phyloP scores from a whole-genome alignment of 2,113 vertebrate species.

The Cyphomyrus plagiostoma region DNA sequence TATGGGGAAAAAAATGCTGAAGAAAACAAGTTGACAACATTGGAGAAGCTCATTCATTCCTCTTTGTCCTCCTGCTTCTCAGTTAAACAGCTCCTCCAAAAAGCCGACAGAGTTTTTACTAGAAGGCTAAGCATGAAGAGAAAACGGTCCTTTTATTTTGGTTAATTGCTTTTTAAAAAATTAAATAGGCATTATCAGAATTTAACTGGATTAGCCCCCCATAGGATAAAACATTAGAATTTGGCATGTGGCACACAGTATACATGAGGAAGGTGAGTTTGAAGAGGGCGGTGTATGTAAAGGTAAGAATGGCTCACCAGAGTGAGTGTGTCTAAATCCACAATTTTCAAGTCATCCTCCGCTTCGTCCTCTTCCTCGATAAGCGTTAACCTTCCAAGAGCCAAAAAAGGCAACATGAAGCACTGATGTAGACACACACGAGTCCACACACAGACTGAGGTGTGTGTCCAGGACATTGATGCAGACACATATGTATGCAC shows the following conservation, averaged over 20 bases:
- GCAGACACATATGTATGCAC: neutral
- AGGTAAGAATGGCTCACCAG: constrained; percentile 45
- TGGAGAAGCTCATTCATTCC: constrained; percentile 1
- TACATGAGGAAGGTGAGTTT: neutral
- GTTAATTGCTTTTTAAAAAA: neutral
- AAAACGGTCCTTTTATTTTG: neutral
- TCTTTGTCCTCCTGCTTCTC: constrained; percentile 21
- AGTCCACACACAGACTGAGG: neutral
- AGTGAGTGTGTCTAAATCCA: constrained; percentile 30
- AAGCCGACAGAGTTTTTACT: constrained; percentile 45
- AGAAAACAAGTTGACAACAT: neutral
- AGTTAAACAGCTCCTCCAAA: constrained; percentile 64
- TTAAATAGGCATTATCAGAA: neutral
- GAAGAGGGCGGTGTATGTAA: neutral
- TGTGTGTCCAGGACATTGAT: neutral
- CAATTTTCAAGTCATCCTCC: constrained; percentile 48
- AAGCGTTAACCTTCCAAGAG: constrained; percentile 49
- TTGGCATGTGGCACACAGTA: neutral
- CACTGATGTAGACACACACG: neutral
- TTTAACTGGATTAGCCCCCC: neutral
- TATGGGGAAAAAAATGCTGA: neutral
- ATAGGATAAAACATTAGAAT: neutral
- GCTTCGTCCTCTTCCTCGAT: constrained; percentile 48
- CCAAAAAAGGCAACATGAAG: neutral
- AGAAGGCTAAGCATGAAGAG: constrained; percentile 48